A percentile compares a stretch with the other conserved stretches of the same genome.
phyloP scores from a whole-genome alignment of 1,140 invertebrate species.

The Tetraneura akinire region DNA sequence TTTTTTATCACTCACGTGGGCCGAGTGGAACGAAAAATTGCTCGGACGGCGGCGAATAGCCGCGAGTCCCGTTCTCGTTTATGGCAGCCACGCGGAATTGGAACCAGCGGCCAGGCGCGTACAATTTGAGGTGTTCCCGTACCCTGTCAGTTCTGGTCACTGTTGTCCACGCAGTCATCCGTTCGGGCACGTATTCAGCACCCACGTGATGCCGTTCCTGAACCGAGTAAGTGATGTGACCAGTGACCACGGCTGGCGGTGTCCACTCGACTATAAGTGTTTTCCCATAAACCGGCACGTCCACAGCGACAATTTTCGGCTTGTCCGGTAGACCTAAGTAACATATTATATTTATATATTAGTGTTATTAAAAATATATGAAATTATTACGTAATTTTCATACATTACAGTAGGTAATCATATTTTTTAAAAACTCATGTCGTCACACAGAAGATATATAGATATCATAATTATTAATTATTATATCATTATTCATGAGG shows the following conservation, averaged over 20 bases:
- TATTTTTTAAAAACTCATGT: too few species aligned
- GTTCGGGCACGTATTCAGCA: constrained; percentile 60
- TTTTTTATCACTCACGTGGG: background rate
- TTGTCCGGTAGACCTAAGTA: constrained; percentile 60
- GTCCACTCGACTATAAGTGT: constrained; percentile 22
- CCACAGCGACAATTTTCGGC: constrained; percentile 59
- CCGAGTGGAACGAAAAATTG: constrained; percentile 64
- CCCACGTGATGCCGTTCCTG: constrained; percentile 66
- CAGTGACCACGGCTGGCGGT: background rate
- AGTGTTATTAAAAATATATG: too few species aligned
- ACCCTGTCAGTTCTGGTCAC: constrained; percentile 61
- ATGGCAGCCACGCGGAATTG: constrained; percentile 75
- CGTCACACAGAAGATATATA: too few species aligned
- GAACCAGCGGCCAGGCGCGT: constrained; percentile 73
- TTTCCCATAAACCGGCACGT: constrained; percentile 55
- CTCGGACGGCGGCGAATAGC: constrained; percentile 67
- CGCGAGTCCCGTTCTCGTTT: constrained; percentile 69
- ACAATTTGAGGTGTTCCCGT: constrained; percentile 63
- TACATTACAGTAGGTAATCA: too few species aligned
- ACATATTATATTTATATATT: too few species aligned
- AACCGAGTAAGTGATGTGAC: constrained; percentile 60
- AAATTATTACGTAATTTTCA: too few species aligned
- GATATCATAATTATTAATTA: too few species aligned
- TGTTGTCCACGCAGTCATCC: constrained; percentile 62
- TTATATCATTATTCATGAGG: too few species aligned